Percentiles rank a stretch among this genome's conserved stretches.
These are phyloP conservation scores for Caenorhabditis sp. DNA, from an alignment of 2,888 invertebrate species.

Conservation along the genomic window DNA sequence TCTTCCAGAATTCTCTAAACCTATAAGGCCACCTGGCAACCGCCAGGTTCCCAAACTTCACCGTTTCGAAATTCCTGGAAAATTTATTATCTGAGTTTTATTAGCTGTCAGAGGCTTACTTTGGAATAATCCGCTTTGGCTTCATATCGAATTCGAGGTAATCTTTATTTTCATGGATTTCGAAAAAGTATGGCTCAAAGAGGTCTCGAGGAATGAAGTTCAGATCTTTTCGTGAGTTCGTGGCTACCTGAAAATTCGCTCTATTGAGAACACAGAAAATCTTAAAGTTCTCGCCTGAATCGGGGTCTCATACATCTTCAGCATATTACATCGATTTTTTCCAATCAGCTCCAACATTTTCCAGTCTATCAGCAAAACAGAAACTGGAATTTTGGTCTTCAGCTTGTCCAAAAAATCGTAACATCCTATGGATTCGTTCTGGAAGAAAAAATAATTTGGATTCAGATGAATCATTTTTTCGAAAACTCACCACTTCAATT, in stretches of 20 bases:
- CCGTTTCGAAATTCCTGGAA: slow-evolving; percentile 29
- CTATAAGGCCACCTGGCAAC: slow-evolving; percentile 19
- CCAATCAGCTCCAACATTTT: slow-evolving; percentile 13
- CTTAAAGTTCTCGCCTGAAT: slow-evolving; percentile 17
- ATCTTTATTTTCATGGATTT: slow-evolving; percentile 1
- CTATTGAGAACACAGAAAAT: slow-evolving; percentile 6
- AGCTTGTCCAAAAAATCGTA: slow-evolving; percentile 11
- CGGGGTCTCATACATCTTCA: slow-evolving; percentile 15
- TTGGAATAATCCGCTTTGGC: slow-evolving; percentile 33
- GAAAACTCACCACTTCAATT: slow-evolving; percentile 9
- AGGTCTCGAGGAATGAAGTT: slow-evolving; percentile 11
- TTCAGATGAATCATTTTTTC: no score
- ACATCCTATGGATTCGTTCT: slow-evolving; percentile 33
- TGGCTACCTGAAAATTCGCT: slow-evolving; percentile 22
- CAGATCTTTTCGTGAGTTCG: slow-evolving; percentile 16
- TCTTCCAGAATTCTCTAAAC: slow-evolving; percentile 38
- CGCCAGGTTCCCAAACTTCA: slow-evolving; percentile 13
- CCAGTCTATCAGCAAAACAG: slow-evolving; percentile 20
- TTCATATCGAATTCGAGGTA: slow-evolving; percentile 22
- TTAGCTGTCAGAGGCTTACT: neutral
- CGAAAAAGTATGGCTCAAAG: slow-evolving; percentile 8
- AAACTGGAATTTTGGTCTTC: neutral
- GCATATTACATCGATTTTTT: neutral
- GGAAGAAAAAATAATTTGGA: neutral
- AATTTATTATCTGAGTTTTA: neutral